Evolutionary conservation across 1,140 invertebrate species (phyloP).

Genomic region (Danaus plexippus): DNA sequence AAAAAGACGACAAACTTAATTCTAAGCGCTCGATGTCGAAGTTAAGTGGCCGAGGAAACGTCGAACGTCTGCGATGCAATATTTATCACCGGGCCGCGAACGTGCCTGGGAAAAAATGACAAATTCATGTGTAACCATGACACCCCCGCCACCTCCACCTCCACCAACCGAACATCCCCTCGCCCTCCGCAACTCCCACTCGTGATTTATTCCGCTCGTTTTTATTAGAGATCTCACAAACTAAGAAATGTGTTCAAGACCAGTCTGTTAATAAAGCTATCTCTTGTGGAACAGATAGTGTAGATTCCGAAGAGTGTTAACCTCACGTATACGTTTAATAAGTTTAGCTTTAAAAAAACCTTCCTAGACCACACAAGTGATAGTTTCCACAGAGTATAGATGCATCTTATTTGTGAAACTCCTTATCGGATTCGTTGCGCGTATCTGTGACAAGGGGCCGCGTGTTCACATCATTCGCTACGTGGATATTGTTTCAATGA

Average conservation of each 20-base stretch:
- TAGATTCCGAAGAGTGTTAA: conserved; percentile 58
- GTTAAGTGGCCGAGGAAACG: conserved; percentile 55
- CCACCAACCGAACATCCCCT: conserved; percentile 26
- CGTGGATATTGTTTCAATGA: conserved; percentile 58
- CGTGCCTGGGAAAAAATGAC: conserved; percentile 69
- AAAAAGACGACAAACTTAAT: conserved; percentile 12
- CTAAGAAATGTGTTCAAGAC: conserved; percentile 62
- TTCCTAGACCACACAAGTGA: too few species aligned
- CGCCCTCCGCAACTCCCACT: conserved; percentile 26
- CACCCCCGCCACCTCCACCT: conserved; percentile 8
- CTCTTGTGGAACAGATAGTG: conserved; percentile 59
- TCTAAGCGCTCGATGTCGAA: conserved; percentile 32
- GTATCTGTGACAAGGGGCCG: conserved; percentile 41
- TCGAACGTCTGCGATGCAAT: conserved; percentile 60
- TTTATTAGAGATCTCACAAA: conserved; percentile 61
- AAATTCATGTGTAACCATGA: conserved; percentile 61
- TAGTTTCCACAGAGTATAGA: background rate
- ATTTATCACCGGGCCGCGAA: conserved; percentile 63
- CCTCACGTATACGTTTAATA: conserved; percentile 32
- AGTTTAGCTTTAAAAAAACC: too few species aligned
- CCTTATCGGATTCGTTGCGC: conserved; percentile 34
- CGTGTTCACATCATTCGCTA: conserved; percentile 44
- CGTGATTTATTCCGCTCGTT: conserved; percentile 61
- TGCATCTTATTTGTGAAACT: conserved; percentile 22
- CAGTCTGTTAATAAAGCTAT: conserved; percentile 67